Evolutionary conservation across 2,113 vertebrate genomes (phyloP), one percentile per base, ranked within the genome.

Genomic region (Tragelaphus strepsiceros): DNA sequence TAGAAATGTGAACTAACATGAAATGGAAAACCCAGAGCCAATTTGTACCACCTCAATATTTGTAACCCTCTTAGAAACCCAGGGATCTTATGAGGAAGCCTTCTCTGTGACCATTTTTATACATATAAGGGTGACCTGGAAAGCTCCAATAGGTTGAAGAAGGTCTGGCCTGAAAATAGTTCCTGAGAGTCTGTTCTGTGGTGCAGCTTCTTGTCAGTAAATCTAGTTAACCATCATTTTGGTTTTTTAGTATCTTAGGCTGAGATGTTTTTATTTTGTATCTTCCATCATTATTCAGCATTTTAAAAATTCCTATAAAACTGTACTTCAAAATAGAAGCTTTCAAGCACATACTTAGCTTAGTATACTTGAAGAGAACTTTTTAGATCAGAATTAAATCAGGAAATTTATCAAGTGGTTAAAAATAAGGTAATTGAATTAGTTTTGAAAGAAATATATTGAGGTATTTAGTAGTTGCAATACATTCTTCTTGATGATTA

Each of bases 331-430:
- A 87, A 91, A 64, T 16, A 32, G 24, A 95, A 91, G 56, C 16
- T 81, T 86, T 30, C 19, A 86, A 96, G 53, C 15, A 39, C 16
- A 10, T 62, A 56, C 28, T 80, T 54, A 78, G 5, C 71, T 91
- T 67, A 71, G 83, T 19, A 82, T 46, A n/a, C 16, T 89, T 22
- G 10, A 87, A 32, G 54, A 92, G 35, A 90, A 58, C 7, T 43
- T 92, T 95, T 90, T 13, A 59, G 14, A 32, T 89, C 12, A 94
- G 85, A 92, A 93, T 7, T 49, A n/a, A 93, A 26, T 94, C 39
- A 58, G 51, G 39, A 96, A 28, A 53, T 71, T 35, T 85, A 64
- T 51, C 28, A 88, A 92, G 21, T 82, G 39, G 4, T 82, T 96
- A 81, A 49, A 90, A 89, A 56, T 49, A 84, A 92, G n/a, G 2